phyloP scores from a whole-genome alignment of 2,888 invertebrate species.

The Phymatocera aterrima region DNA sequence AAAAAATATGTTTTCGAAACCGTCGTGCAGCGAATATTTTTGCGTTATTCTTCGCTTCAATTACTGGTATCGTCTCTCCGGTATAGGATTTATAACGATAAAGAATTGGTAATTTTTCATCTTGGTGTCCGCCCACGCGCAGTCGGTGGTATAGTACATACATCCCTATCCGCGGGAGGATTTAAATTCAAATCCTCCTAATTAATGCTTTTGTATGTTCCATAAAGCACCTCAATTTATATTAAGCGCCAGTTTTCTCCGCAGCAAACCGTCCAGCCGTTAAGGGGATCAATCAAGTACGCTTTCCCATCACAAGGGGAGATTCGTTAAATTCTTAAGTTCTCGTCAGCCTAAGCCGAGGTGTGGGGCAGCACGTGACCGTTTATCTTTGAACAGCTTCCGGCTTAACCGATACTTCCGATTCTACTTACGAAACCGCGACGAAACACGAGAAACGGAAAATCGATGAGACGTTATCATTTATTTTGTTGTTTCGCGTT shows the following conservation, averaged over 20 bases:
- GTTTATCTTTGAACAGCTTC: neutral
- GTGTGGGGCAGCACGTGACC: constrained; percentile 1
- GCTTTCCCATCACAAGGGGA: neutral
- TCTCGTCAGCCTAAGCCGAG: neutral
- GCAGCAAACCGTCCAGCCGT: neutral
- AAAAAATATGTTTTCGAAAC: neutral
- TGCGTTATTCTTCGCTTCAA: neutral
- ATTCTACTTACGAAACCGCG: neutral
- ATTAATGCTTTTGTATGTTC: constrained; percentile 1
- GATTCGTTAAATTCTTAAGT: constrained; percentile 35
- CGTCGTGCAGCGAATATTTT: neutral
- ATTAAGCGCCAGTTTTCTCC: neutral
- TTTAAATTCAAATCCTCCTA: neutral
- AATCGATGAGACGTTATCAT: constrained; percentile 20
- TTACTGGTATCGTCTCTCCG: neutral
- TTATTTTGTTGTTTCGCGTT: neutral
- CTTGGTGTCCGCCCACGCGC: neutral
- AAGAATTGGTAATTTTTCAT: neutral
- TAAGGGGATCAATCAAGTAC: constrained; percentile 32
- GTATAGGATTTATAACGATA: too few species aligned
- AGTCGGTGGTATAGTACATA: neutral
- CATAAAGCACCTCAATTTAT: neutral
- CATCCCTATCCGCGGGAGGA: too few species aligned
- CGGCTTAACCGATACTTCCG: neutral
- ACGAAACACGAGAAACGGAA: neutral